Evolutionary conservation across 2,888 invertebrate species (phyloP), one percentile per base, ranked within the genome.

Genomic region (Horisme vitalbata): DNA sequence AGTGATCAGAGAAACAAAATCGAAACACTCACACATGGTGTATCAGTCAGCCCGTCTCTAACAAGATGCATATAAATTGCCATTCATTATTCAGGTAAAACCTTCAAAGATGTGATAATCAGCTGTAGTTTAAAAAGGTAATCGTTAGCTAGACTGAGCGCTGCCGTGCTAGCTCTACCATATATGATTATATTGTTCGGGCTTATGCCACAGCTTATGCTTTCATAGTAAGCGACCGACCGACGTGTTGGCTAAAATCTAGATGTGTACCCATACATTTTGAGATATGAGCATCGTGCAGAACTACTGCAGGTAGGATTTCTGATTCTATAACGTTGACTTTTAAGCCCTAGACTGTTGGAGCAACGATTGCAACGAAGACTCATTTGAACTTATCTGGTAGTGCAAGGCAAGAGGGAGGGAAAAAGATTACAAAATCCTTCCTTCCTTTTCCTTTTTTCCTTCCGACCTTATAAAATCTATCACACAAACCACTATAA

Each of bases 161-260:
- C 18, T 6, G 18, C 18, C 23, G 35, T 26, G 36, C 31, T 27
- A 50, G 45, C 39, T 30, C 38, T 41, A 45, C 31, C 41, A 30
- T 37, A 30, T 26, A 1, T 18, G 31, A 35, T 18, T 14, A 44
- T 38, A 54, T 56, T 53, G 56, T 56, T 54, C 46, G 12, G 8
- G 33, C 31, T 24, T n/a, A n/a, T n/a, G n/a, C n/a, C n/a, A n/a
- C n/a, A n/a, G n/a, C n/a, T n/a, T n/a, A n/a, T 18, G 38, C 45
- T 53, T 51, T 51, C 48, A 48, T 18, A 37, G 31, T 46, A 51
- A 49, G 38, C 34, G 30, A n/a, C n/a, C n/a, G n/a, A n/a, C n/a
- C n/a, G n/a, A 41, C 44, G 33, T 34, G 43, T 36, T 11, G 21
- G 45, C 14, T 18, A 14, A 38, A 38, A 31, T 33, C 31, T 41